Evolutionary conservation across 2,888 invertebrate genomes (phyloP).

Genomic region (Sepiola atlantica): DNA sequence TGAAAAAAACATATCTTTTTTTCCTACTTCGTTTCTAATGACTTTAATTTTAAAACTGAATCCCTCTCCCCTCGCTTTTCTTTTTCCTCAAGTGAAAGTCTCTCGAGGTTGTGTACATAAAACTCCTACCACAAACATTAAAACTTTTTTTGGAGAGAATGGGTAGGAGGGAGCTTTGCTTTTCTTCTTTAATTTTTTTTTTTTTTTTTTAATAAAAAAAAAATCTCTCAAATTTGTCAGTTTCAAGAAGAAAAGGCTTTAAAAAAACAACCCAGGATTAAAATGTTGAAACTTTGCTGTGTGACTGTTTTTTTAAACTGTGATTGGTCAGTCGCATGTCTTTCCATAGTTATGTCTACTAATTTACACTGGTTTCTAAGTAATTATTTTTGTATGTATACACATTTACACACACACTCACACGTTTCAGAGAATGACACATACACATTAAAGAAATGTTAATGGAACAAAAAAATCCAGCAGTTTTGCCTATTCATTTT

Average conservation of each 20-base stretch:
- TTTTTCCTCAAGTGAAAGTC: not conserved
- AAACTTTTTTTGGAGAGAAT: not conserved
- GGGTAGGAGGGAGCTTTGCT: not conserved
- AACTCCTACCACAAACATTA: not conserved
- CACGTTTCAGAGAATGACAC: not conserved
- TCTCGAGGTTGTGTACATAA: not conserved
- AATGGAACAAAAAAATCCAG: not conserved
- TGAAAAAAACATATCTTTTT: not conserved
- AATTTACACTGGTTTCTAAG: conserved; percentile 32
- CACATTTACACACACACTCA: not conserved
- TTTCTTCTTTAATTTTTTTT: not conserved
- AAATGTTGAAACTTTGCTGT: conserved; percentile 21
- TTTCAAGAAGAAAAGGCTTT: not conserved
- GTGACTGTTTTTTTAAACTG: conserved; percentile 14
- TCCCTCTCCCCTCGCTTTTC: not conserved
- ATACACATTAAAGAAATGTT: not conserved
- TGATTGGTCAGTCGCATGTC: conserved; percentile 21
- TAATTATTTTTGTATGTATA: conserved; percentile 32
- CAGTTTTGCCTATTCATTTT: not conserved
- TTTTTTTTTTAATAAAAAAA: not conserved
- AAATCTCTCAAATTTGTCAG: not conserved
- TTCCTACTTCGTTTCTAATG: not conserved
- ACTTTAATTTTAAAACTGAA: not conserved
- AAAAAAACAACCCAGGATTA: not conserved
- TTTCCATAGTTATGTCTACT: conserved; percentile 22